Evolutionary conservation across 2,797 vertebrate genomes (phyloP).

Genomic region (Hyperoplus immaculatus): DNA sequence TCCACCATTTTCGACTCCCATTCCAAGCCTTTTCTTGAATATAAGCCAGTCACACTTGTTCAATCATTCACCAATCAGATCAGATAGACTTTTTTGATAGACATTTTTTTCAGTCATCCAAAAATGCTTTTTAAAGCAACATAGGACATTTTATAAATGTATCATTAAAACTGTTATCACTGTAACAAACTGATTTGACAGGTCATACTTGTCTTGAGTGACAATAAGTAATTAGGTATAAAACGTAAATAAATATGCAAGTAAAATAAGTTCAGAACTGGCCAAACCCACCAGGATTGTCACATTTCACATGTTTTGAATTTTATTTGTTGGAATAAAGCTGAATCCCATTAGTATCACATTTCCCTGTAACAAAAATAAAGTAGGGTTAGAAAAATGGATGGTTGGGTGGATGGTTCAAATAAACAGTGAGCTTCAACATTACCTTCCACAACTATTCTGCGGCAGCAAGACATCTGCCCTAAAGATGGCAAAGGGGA

Average conservation of each 20-base stretch:
- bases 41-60: constrained; percentile 7
- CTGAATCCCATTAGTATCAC: constrained; percentile 23
- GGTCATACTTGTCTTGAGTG: constrained; percentile 7
- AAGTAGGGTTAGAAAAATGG: constrained; percentile 32
- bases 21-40: background rate
- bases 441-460: constrained; percentile 8
- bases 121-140: constrained; percentile 1
- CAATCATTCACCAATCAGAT: constrained; percentile 12
- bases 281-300: background rate
- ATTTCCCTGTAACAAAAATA: constrained; percentile 33
- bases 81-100: background rate
- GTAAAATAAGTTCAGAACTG: background rate
- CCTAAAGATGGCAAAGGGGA: background rate
- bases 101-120: constrained; percentile 2
- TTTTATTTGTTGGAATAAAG: constrained; percentile 2
- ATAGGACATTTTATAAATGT: background rate
- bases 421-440: constrained; percentile 46
- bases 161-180: background rate
- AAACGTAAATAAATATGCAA: no score
- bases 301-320: background rate
- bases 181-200: background rate
- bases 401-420: constrained; percentile 29
- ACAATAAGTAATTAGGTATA: background rate
- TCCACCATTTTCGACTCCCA: background rate
- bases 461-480: constrained; percentile 41